These are phyloP conservation scores for Ascaphus truei DNA, from an alignment of 2,113 vertebrate genomes.

Conservation along the genomic window DNA sequence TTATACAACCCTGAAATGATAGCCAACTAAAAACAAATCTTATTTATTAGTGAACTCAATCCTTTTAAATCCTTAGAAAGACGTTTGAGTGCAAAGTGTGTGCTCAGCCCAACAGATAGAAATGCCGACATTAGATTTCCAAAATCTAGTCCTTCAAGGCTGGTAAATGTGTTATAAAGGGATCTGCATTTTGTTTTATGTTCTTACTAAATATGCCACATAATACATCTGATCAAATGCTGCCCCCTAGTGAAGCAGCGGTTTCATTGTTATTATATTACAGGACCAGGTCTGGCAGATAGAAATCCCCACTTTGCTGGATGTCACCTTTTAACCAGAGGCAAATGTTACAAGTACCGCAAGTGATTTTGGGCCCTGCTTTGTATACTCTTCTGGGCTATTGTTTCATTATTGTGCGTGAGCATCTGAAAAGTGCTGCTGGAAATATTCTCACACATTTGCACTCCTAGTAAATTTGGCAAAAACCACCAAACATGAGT, in stretches of 20 bases:
- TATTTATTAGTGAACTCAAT: conserved; percentile 53
- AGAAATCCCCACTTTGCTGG: too few relatives aligned
- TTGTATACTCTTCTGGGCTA: too few relatives aligned
- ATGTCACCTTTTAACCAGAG: too few relatives aligned
- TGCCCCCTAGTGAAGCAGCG: conserved; percentile 68
- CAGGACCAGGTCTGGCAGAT: too few relatives aligned
- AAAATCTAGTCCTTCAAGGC: conserved; percentile 21
- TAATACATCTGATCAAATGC: conserved; percentile 68
- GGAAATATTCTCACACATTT: too few relatives aligned
- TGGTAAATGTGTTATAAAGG: conserved; percentile 41
- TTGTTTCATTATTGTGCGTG: too few relatives aligned
- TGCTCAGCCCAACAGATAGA: conserved; percentile 48
- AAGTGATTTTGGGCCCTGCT: too few relatives aligned
- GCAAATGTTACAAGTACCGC: too few relatives aligned
- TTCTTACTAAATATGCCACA: not conserved
- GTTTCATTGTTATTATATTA: too few relatives aligned
- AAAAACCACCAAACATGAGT: too few relatives aligned
- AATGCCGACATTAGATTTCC: conserved; percentile 41
- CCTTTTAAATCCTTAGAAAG: conserved; percentile 49
- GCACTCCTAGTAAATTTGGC: too few relatives aligned
- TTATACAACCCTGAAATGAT: conserved; percentile 45
- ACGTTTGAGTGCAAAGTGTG: conserved; percentile 48
- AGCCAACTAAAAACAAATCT: conserved; percentile 44
- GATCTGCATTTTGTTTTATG: conserved; percentile 30
- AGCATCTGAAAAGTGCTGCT: too few relatives aligned